Base-by-base conservation (phyloP, 1,140 invertebrate genomes). In the Pseudomyrmex gracilis region DNA sequence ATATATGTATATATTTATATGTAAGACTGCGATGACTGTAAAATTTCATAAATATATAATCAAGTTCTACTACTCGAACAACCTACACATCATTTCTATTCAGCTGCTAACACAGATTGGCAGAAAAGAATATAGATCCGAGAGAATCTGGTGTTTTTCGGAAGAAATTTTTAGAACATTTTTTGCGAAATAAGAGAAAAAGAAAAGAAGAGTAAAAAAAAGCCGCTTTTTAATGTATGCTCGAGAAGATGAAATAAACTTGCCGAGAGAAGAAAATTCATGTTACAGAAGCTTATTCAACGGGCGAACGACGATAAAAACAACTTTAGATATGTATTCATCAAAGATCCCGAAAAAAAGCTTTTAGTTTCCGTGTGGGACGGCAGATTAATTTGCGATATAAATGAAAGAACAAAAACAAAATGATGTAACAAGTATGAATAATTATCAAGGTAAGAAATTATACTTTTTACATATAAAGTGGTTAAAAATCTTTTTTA, bases 81-180 rank as follows among this genome's bases (percentile, higher is more conserved):
- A 90, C 92, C 92, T 93, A 93, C 90, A 91, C 90, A 93, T 84
- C 76, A 34, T 34, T 76, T 92, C 92, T 93, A 92, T 89, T 90
- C 84, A 90, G 87, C 83, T 89, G 90, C 92, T 94, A 94, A 94
- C 90, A 93, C 86, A 90, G 87, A 93, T 89, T 92, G 90, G 92
- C 87, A 93, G 90, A 90, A 92, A 92, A 89, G 84, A 85, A 85
- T 84, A 88, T 89, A 91, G 87, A 84, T 87, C 87, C 90, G 85
- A 86, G 90, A 93, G 82, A 92, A 92, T 93, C 92, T 91, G 91
- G 86, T 90, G 89, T 85, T 80, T 89, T 76, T 51, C 34, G 12
- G 34, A 71, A 22, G 57, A 13, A 13, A 70, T 82, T 9, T 47
- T 47, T 8, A 20, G 13, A 58, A 68, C 70, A 47, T 78, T 43